Conservation (phyloP, 2,888 invertebrate species). For the Oscheius sp. region DNA sequence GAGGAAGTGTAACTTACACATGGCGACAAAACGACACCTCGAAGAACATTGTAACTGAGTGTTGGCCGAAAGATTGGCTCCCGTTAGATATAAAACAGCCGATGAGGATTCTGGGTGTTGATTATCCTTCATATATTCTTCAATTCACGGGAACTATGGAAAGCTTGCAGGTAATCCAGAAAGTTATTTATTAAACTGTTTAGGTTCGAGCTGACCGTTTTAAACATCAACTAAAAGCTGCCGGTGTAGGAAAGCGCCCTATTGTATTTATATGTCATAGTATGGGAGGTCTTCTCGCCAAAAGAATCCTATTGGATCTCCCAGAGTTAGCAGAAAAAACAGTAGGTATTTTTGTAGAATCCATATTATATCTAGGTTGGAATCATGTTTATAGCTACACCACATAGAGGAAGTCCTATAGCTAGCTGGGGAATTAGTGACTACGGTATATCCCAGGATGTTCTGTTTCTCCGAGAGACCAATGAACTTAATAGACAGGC, state of each 20-base stretch:
- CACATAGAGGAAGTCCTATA: conserved; percentile 63
- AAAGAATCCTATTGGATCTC: conserved; percentile 59
- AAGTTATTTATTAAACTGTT: not conserved
- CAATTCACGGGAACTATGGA: conserved; percentile 54
- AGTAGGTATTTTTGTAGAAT: not conserved
- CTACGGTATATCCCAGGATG: conserved; percentile 61
- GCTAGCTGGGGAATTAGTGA: conserved; percentile 56
- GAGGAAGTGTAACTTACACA: conserved; percentile 63
- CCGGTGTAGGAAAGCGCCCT: conserved; percentile 62
- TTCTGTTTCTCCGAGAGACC: conserved; percentile 52
- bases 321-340: conserved; percentile 46
- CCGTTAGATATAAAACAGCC: conserved; percentile 55
- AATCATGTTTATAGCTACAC: conserved; percentile 66
- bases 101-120: conserved; percentile 61
- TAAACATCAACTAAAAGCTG: conserved; percentile 44
- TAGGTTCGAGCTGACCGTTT: conserved; percentile 53
- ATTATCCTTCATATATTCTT: conserved; percentile 63
- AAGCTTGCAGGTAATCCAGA: conserved; percentile 43
- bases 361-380: conserved; percentile 46
- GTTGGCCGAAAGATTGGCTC: conserved; percentile 69
- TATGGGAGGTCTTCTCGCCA: conserved; percentile 66
- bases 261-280: conserved; percentile 65
- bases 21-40: conserved; percentile 63
- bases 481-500: conserved; percentile 58
- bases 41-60: conserved; percentile 50